Conservation (phyloP, 2,888 invertebrate genomes). For the Drosophila paramelanica region DNA sequence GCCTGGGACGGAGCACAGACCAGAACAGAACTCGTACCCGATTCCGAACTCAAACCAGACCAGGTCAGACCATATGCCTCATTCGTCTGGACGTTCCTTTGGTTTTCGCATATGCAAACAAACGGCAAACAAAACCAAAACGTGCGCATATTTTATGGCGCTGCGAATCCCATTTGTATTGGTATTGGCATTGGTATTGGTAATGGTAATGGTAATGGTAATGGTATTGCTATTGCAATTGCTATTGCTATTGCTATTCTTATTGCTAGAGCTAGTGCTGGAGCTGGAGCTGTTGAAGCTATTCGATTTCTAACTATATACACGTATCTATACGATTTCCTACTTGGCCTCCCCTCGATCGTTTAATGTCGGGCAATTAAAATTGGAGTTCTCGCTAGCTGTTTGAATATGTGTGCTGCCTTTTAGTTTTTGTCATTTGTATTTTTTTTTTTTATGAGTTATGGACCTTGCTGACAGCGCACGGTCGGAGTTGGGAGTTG, state of each 20-base stretch:
- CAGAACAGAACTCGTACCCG: neutral
- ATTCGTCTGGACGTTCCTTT: slow-evolving; percentile 21
- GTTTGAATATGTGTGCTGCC: slow-evolving; percentile 48
- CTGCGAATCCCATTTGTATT: slow-evolving; percentile 55
- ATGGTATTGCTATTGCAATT: slow-evolving; percentile 10
- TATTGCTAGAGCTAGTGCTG: slow-evolving; percentile 4
- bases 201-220: slow-evolving; percentile 49
- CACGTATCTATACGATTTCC: slow-evolving; percentile 12
- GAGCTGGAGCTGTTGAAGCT: slow-evolving; percentile 29
- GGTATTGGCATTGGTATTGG: slow-evolving; percentile 33
- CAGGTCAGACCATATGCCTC: slow-evolving; percentile 39
- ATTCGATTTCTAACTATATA: slow-evolving; percentile 33
- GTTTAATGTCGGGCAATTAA: slow-evolving; percentile 81
- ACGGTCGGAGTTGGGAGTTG: neutral
- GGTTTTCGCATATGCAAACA: slow-evolving; percentile 72
- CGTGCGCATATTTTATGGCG: slow-evolving; percentile 78
- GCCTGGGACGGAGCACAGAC: slow-evolving; percentile 25
- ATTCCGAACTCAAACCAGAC: slow-evolving; percentile 5
- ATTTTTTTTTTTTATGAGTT: slow-evolving; percentile 61
- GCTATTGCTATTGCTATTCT: slow-evolving; percentile 9
- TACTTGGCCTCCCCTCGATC: slow-evolving; percentile 56
- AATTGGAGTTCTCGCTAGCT: slow-evolving; percentile 61
- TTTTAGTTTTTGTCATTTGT: slow-evolving; percentile 1
- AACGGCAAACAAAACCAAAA: slow-evolving; percentile 75
- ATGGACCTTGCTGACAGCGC: slow-evolving; percentile 63